Percentiles rank a stretch among this genome's conserved stretches.
Evolutionary conservation across 2,888 invertebrate species (phyloP).

Genomic region (Empis stercorea): DNA sequence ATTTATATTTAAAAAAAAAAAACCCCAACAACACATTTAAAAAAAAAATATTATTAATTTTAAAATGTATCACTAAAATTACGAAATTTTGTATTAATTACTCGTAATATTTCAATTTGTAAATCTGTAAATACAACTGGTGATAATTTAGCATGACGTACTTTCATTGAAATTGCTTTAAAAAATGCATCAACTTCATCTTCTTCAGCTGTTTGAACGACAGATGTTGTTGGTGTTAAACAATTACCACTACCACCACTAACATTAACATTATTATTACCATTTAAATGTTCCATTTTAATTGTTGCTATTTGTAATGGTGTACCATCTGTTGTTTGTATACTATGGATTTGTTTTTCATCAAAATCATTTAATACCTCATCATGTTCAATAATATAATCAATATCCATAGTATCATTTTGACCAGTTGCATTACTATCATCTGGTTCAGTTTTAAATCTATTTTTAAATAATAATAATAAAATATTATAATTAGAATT

Average conservation of each 20-base stretch:
- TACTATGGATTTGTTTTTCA: no score
- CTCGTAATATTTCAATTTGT: constrained; percentile 29
- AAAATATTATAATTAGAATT: not conserved
- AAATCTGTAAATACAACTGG: constrained; percentile 29
- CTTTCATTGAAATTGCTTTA: constrained; percentile 30
- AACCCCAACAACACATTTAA: no score
- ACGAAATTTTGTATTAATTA: constrained; percentile 27
- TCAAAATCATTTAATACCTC: no score
- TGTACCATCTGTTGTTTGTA: not conserved
- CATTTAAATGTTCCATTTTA: not conserved
- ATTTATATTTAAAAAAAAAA: no score
- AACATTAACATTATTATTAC: not conserved
- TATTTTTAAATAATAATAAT: not conserved
- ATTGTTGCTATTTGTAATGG: not conserved
- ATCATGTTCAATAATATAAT: no score
- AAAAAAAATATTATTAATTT: no score
- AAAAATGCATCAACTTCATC: constrained; percentile 33
- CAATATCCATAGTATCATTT: not conserved
- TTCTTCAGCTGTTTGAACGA: constrained; percentile 16
- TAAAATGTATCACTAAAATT: constrained; percentile 11
- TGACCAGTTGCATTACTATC: not conserved
- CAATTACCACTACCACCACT: not conserved
- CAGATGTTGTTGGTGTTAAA: not conserved
- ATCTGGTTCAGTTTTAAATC: not conserved
- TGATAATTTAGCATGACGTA: constrained; percentile 28